These are phyloP conservation scores for Eupeodes latifasciatus DNA, from an alignment of 2,888 invertebrate genomes.

Conservation along the genomic window DNA sequence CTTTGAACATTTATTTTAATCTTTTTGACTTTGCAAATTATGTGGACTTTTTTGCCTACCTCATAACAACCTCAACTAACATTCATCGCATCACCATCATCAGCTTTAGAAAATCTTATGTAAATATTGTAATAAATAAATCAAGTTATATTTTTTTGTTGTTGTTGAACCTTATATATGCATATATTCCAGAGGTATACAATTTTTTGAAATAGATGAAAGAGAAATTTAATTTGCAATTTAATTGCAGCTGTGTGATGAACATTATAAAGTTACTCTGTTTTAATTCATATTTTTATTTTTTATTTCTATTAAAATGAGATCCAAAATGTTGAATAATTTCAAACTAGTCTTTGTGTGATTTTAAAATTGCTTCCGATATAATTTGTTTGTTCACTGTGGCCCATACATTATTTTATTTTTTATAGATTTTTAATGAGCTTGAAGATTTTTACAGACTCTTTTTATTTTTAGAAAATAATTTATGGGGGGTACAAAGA, in stretches of 20 bases:
- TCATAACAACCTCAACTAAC: slow-evolving; percentile 1
- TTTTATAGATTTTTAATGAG: too few species aligned
- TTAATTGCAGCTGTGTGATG: background rate
- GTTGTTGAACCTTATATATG: background rate
- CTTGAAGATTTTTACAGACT: too few species aligned
- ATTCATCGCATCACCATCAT: background rate
- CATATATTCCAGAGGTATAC: too few species aligned
- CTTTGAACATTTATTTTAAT: slow-evolving; percentile 10
- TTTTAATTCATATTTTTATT: too few species aligned
- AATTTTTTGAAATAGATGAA: background rate
- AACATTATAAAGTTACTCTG: background rate
- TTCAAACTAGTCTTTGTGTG: too few species aligned
- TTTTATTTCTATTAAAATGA: too few species aligned
- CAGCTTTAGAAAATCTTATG: slow-evolving; percentile 20
- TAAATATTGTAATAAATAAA: slow-evolving; percentile 18
- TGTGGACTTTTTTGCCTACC: slow-evolving; percentile 11
- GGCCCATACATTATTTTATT: slow-evolving; percentile 9
- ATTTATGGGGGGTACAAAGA: too few species aligned
- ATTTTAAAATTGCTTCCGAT: too few species aligned
- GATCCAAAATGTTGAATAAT: too few species aligned
- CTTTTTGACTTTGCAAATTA: slow-evolving; percentile 26
- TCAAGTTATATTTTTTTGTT: background rate
- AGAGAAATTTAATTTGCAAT: slow-evolving; percentile 1
- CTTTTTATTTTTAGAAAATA: too few species aligned
- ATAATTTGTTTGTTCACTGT: background rate